Evolutionary conservation across 2,888 invertebrate genomes (phyloP).

Genomic region (Drosophila falleni): DNA sequence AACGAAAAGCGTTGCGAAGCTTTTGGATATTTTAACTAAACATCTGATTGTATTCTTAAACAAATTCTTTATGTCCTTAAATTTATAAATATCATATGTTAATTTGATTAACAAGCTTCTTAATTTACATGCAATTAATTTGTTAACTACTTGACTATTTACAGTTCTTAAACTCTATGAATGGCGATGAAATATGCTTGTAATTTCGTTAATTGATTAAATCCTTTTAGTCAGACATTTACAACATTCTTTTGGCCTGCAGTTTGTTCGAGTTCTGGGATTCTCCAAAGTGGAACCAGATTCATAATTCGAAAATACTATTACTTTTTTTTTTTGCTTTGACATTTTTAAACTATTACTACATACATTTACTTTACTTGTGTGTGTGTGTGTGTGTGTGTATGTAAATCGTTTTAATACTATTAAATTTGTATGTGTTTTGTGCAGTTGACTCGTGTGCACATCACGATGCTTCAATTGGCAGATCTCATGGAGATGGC

Average conservation of each 20-base stretch:
- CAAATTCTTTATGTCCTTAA: slow-evolving; percentile 3
- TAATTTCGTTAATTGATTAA: slow-evolving; percentile 10
- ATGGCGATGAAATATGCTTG: slow-evolving; percentile 52
- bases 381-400: slow-evolving; percentile 22
- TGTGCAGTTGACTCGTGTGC: slow-evolving; percentile 37
- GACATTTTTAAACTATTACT: not conserved
- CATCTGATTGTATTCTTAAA: not conserved
- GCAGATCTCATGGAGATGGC: slow-evolving; percentile 25
- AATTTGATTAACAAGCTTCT: slow-evolving; percentile 45
- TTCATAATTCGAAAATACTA: slow-evolving; percentile 19
- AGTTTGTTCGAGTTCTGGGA: slow-evolving; percentile 23
- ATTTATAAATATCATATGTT: slow-evolving; percentile 31
- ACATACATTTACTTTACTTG: slow-evolving; percentile 2
- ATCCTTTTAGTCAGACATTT: slow-evolving; percentile 7
- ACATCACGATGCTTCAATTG: slow-evolving; percentile 6
- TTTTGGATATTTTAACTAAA: not conserved
- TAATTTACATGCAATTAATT: slow-evolving; percentile 6
- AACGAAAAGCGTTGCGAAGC: slow-evolving; percentile 4
- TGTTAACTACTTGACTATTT: slow-evolving; percentile 40
- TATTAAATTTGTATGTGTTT: slow-evolving; percentile 51
- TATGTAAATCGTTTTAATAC: slow-evolving; percentile 53
- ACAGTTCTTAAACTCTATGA: slow-evolving; percentile 50
- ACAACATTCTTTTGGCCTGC: slow-evolving; percentile 34
- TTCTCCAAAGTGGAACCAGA: slow-evolving; percentile 1
- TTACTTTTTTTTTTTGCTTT: not conserved